Evolutionary conservation across 2,888 invertebrate genomes (phyloP), one percentile per base, ranked within the genome.

Genomic region (Cephus nigrinus): DNA sequence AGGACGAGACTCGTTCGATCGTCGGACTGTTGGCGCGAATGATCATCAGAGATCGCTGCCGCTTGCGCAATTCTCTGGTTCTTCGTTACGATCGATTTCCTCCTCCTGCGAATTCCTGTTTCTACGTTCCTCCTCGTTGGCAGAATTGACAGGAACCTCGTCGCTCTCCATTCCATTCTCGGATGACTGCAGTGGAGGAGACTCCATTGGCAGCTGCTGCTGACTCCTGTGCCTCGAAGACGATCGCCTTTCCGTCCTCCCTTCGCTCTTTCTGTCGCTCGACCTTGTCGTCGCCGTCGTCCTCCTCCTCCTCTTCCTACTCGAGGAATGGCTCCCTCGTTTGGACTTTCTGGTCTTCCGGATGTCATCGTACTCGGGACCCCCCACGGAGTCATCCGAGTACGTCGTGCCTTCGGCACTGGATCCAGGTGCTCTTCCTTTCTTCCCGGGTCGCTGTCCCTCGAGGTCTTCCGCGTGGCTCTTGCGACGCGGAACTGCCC

Each of bases 191-290:
- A 82, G 75, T 4, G 30, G 75, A 79, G 23, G 73, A 78, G 15
- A 69, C 73, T 76, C 80, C 81, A 55, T 76, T 79, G 32, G 79
- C 35, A 23, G 74, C 69, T 30, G 80, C 77, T 15, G 76, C 32
- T 82, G 78, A 68, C 82, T 82, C 33, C 82, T 79, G 69, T 80
- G 74, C 69, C 82, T 79, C 71, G 81, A 81, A 3, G 77, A 76
- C 4, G 82, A 82, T 68, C 82, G 77, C 73, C 69, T 82, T 68
- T 77, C 74, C 4, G 78, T 73, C 75, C 80, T 80, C 72, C 78
- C 77, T 12, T 71, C 74, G 73, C 69, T 55, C 35, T 82, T 80
- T 11, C 80, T 80, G 35, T 79, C 82, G 40, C 0, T 40, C 40
- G 40, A 40, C 40, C 36, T 36, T 0, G 3, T 12, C 36, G 12